phyloP scores from a whole-genome alignment of 2,888 invertebrate species.

The Himalopsyche tibetana region DNA sequence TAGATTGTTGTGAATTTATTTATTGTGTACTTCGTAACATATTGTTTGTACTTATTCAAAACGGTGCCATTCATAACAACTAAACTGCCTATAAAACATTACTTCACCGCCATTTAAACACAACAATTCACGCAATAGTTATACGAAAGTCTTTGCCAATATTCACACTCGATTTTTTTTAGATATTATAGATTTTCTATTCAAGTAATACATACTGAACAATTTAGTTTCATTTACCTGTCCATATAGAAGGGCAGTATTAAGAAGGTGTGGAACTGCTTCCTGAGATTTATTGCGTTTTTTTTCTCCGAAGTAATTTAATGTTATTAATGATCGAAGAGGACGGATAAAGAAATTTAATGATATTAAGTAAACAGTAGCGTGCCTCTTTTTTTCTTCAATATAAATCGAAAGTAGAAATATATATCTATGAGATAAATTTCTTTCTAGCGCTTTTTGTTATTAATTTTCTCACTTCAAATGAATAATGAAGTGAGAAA shows the following conservation, averaged over 20 bases:
- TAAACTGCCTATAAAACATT: too few relatives aligned
- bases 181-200: too few relatives aligned
- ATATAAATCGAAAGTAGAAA: neutral
- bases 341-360: conserved; percentile 45
- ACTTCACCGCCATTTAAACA: too few relatives aligned
- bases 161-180: too few relatives aligned
- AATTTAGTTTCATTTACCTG: neutral
- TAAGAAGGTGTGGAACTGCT: conserved; percentile 37
- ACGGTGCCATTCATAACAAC: too few relatives aligned
- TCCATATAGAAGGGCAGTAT: neutral
- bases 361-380: conserved; percentile 47
- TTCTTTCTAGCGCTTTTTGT: neutral
- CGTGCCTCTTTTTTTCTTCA: neutral
- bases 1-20: too few relatives aligned
- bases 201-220: too few relatives aligned
- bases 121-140: too few relatives aligned
- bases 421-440: neutral
- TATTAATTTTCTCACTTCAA: conserved; percentile 8
- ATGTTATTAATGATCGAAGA: conserved; percentile 51
- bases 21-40: too few relatives aligned
- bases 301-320: conserved; percentile 43
- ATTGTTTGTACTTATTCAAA: too few relatives aligned
- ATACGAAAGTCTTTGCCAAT: too few relatives aligned
- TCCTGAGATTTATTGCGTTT: conserved; percentile 45
- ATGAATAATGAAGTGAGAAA: neutral